A percentile compares a stretch with the other conserved stretches of the same genome.
These are phyloP conservation scores for Epizoanthus ramosus DNA, from an alignment of 92 coral and sea anemone genomes.

Conservation along the genomic window DNA sequence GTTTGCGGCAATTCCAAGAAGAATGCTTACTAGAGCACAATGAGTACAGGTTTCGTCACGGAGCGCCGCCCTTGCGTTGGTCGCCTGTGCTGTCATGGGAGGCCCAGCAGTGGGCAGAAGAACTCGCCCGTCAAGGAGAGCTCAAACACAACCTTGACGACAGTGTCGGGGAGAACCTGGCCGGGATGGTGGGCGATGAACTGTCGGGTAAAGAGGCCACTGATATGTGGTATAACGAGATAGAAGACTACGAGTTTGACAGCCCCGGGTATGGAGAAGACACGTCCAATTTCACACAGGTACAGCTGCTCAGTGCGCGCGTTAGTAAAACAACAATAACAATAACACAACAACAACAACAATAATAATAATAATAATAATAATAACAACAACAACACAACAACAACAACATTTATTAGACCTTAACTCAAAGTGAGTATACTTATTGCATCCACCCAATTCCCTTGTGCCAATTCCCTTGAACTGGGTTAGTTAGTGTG, in stretches of 20 bases:
- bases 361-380: too few species aligned
- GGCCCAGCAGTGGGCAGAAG: slow-evolving; percentile 99
- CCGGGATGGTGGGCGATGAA: slow-evolving; percentile 94
- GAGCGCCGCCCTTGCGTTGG: slow-evolving; percentile 92
- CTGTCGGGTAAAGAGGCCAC: slow-evolving; percentile 88
- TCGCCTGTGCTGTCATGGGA: slow-evolving; percentile 93
- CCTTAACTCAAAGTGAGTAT: too few species aligned
- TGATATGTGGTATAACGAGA: slow-evolving; percentile 97
- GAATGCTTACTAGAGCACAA: slow-evolving; percentile 91
- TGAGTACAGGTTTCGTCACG: slow-evolving; percentile 87
- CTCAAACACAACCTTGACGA: slow-evolving; percentile 90
- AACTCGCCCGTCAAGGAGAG: slow-evolving; percentile 81
- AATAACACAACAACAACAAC: too few species aligned
- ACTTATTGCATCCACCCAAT: too few species aligned
- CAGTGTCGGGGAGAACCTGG: slow-evolving; percentile 94
- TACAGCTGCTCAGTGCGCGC: background rate
- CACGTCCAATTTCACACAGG: slow-evolving; percentile 97
- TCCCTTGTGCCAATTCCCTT: too few species aligned
- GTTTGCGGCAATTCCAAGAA: slow-evolving; percentile 94
- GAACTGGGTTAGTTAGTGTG: too few species aligned
- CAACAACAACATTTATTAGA: too few species aligned
- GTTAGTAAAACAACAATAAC: too few species aligned
- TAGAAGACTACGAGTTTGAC: slow-evolving; percentile 81
- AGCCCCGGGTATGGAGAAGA: slow-evolving; percentile 85
- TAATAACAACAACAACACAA: too few species aligned